phyloP scores from a whole-genome alignment of 2,888 invertebrate species.

The Himalopsyche japonica region DNA sequence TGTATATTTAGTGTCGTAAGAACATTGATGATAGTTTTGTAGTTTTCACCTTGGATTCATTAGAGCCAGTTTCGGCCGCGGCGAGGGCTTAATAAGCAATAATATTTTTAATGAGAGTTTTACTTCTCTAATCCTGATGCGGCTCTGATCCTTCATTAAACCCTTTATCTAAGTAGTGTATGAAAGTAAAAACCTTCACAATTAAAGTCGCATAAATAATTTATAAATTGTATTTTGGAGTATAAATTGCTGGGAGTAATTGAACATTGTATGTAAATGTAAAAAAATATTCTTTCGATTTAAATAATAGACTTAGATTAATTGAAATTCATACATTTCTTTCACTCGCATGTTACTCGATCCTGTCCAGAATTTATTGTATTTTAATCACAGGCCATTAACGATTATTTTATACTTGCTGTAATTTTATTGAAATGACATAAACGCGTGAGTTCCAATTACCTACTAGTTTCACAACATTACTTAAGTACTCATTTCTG shows the following conservation, averaged over 20 bases:
- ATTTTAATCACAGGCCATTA: background rate
- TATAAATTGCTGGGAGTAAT: background rate
- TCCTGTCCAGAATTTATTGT: background rate
- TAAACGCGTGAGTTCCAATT: too few relatives aligned
- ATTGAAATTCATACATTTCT: background rate
- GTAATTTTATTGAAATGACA: too few relatives aligned
- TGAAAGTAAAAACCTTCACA: conserved; percentile 24
- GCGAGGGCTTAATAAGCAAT: conserved; percentile 36
- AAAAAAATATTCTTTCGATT: background rate
- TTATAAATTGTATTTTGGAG: conserved; percentile 13
- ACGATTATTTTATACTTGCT: too few relatives aligned
- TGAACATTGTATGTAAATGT: background rate
- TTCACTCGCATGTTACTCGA: background rate
- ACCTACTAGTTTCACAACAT: too few relatives aligned
- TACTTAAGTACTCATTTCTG: too few relatives aligned
- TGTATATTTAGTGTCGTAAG: conserved; percentile 33
- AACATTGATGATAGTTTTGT: conserved; percentile 38
- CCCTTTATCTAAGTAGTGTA: conserved; percentile 37
- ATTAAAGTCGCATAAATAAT: conserved; percentile 35
- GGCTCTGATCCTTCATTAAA: conserved; percentile 27
- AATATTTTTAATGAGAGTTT: conserved; percentile 31
- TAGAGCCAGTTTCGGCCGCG: background rate
- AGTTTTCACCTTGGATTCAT: conserved; percentile 19
- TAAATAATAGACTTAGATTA: background rate
- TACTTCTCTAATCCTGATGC: conserved; percentile 15